Percentiles rank a stretch among this genome's conserved stretches.
phyloP scores from a whole-genome alignment of 2,888 invertebrate species.

The Drosophila anomelani region DNA sequence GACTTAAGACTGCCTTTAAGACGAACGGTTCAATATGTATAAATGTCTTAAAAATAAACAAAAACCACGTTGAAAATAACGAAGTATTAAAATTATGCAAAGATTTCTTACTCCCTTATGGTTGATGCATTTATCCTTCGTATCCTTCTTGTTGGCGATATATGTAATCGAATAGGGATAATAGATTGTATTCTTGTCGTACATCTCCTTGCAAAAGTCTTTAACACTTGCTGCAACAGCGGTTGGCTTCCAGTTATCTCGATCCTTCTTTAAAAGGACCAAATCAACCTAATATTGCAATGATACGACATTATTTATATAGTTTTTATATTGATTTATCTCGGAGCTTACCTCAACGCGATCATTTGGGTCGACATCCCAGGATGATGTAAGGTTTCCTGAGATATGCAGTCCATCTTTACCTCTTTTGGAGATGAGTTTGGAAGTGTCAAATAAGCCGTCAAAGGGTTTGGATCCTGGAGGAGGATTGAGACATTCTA shows the following conservation, averaged over 20 bases:
- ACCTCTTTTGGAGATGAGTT: background rate
- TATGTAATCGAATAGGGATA: background rate
- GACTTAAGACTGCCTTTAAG: background rate
- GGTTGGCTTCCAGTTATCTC: background rate
- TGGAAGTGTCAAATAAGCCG: background rate
- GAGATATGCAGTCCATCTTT: background rate
- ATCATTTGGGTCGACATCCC: background rate
- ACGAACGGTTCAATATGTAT: background rate
- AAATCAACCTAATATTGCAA: background rate
- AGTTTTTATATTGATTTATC: too few species aligned
- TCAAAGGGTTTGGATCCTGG: background rate
- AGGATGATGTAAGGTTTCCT: background rate
- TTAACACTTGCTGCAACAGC: background rate
- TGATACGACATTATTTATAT: background rate
- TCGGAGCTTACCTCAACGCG: background rate
- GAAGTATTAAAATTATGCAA: background rate
- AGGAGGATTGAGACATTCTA: background rate
- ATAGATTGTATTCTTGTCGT: background rate
- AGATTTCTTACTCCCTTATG: background rate
- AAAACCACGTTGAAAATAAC: rapidly evolving
- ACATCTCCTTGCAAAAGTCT: conserved; percentile 7
- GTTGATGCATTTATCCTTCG: background rate
- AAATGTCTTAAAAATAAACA: background rate
- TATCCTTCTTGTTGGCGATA: background rate
- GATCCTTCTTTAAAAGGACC: background rate